phyloP scores from a whole-genome alignment of 2,113 vertebrate genomes.

The Laticauda colubrina region DNA sequence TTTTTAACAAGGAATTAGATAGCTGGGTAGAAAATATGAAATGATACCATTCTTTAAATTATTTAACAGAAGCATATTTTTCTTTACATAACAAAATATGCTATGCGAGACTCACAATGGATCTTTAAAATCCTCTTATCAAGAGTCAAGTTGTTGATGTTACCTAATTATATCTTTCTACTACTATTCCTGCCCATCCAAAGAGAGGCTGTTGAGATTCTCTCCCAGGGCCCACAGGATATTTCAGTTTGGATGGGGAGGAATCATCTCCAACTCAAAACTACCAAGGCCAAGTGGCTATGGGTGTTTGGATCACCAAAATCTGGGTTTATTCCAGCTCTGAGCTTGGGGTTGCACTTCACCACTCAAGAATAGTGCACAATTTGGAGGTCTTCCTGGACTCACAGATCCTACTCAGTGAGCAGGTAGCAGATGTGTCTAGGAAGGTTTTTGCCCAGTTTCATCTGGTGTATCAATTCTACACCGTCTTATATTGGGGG shows the following conservation, averaged over 20 bases:
- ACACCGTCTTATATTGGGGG: background rate
- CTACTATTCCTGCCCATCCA: background rate
- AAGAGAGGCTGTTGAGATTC: background rate
- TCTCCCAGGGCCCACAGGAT: background rate
- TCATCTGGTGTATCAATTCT: background rate
- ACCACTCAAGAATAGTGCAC: background rate
- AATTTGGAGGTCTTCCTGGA: background rate
- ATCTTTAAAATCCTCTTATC: background rate
- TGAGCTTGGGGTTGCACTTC: background rate
- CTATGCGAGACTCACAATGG: background rate
- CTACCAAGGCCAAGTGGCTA: background rate
- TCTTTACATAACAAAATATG: background rate
- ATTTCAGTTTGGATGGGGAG: background rate
- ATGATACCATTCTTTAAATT: background rate
- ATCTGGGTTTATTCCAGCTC: background rate
- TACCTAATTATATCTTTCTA: background rate
- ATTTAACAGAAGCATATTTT: background rate
- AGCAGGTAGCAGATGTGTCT: background rate
- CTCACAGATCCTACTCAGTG: background rate
- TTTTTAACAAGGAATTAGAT: background rate
- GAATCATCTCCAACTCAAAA: background rate
- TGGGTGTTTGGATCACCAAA: background rate
- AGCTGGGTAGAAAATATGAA: background rate
- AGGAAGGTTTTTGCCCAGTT: background rate
- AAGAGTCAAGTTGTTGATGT: background rate